Evolutionary conservation across 2,888 invertebrate genomes (phyloP).

Genomic region (Spodoptera littoralis): DNA sequence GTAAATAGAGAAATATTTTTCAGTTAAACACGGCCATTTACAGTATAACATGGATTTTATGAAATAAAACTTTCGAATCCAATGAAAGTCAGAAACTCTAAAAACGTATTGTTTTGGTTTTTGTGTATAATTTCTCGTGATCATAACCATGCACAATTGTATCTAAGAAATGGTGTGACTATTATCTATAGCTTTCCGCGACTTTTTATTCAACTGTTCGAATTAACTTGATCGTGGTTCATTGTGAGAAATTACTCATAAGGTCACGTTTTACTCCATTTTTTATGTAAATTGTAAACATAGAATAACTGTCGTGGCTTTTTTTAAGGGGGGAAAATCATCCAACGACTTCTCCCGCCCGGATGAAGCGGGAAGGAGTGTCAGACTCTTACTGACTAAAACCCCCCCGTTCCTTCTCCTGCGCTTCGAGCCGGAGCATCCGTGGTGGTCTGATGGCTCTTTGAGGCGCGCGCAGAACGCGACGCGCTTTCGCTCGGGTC

Average conservation of each 20-base stretch:
- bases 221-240: slow-evolving; percentile 21
- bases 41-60: slow-evolving; percentile 36
- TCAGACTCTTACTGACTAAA: too few species aligned
- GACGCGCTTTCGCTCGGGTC: too few species aligned
- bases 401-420: too few species aligned
- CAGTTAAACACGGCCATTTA: slow-evolving; percentile 21
- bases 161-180: slow-evolving; percentile 53
- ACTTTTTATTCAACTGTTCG: slow-evolving; percentile 35
- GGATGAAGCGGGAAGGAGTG: too few species aligned
- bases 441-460: too few species aligned
- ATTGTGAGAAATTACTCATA: slow-evolving; percentile 26
- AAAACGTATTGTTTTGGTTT: slow-evolving; percentile 66
- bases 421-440: too few species aligned
- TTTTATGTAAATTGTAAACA: neutral
- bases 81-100: slow-evolving; percentile 55
- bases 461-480: too few species aligned
- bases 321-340: too few species aligned
- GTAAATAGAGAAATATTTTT: slow-evolving; percentile 21
- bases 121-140: slow-evolving; percentile 62
- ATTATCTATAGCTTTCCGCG: slow-evolving; percentile 44
- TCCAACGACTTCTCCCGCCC: too few species aligned
- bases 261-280: slow-evolving; percentile 24
- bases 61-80: slow-evolving; percentile 64
- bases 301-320: neutral
- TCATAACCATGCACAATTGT: slow-evolving; percentile 55